Evolutionary conservation across 2,797 vertebrate species (phyloP).

Genomic region (Phoebastria nigripes): DNA sequence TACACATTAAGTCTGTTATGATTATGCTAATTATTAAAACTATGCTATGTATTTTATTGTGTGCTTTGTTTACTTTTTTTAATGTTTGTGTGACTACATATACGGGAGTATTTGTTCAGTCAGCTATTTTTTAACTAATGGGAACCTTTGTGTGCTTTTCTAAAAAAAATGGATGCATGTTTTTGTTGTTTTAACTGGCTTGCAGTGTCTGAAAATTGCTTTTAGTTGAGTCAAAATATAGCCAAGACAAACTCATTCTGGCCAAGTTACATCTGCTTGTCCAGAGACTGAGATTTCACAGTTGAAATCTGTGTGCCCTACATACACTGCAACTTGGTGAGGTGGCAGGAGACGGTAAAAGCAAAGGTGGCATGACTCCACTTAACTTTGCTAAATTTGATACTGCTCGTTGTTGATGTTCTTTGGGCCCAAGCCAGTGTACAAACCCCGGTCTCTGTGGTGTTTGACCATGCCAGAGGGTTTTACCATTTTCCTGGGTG

Average conservation of each 20-base stretch:
- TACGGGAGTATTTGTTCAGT: neutral
- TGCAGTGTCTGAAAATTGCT: neutral
- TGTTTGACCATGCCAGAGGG: neutral
- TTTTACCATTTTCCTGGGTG: neutral
- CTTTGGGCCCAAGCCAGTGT: neutral
- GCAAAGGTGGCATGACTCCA: neutral
- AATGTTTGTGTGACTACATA: neutral
- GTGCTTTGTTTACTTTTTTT: neutral
- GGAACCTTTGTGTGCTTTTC: neutral
- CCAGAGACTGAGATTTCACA: neutral
- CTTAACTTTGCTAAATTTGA: neutral
- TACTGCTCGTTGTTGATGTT: neutral
- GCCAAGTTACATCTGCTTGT: neutral
- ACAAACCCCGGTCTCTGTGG: neutral
- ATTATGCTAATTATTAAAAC: constrained; percentile 24
- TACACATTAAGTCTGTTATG: neutral
- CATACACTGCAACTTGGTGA: rapidly evolving
- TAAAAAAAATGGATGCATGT: neutral
- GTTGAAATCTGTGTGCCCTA: neutral
- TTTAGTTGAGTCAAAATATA: neutral
- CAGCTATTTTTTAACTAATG: neutral
- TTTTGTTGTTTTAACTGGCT: constrained; percentile 23
- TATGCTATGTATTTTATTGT: neutral
- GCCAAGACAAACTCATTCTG: constrained; percentile 2
- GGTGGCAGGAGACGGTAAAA: neutral